phyloP scores from a whole-genome alignment of 2,797 vertebrate species.

The Bryconaethiops microstoma region DNA sequence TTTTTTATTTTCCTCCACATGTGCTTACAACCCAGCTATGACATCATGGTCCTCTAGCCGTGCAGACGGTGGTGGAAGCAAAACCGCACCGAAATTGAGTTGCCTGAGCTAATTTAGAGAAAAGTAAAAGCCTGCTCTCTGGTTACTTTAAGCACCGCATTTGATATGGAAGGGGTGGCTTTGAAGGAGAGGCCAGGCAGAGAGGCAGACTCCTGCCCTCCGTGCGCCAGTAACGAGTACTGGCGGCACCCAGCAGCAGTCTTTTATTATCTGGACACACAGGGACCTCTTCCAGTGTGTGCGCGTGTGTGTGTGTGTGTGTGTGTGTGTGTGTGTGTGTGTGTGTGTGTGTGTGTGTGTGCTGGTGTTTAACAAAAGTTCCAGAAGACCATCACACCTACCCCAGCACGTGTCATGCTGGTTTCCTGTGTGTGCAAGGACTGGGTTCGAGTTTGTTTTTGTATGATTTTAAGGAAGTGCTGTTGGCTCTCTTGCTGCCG shows the following conservation, averaged over 20 bases:
- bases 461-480: constrained; percentile 42
- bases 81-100: constrained; percentile 69
- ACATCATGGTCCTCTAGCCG: constrained; percentile 62
- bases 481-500: constrained; percentile 42
- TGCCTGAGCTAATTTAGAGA: constrained; percentile 69
- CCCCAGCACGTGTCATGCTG: constrained; percentile 37
- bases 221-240: constrained; percentile 51
- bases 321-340: constrained; percentile 30
- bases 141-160: constrained; percentile 69
- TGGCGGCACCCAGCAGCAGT: constrained; percentile 51
- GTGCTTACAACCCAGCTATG: constrained; percentile 64
- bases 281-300: constrained; percentile 43
- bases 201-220: constrained; percentile 47
- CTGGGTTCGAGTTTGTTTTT: constrained; percentile 46
- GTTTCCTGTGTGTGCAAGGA: constrained; percentile 46
- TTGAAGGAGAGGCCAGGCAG: constrained; percentile 59
- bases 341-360: constrained; percentile 27
- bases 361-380: constrained; percentile 43
- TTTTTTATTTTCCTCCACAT: constrained; percentile 63
- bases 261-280: constrained; percentile 59
- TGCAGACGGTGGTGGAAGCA: constrained; percentile 62
- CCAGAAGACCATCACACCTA: constrained; percentile 54
- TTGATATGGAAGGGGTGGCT: constrained; percentile 62
- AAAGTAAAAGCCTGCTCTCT: constrained; percentile 66
- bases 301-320: constrained; percentile 29